Conservation (phyloP, 2,888 invertebrate species). For the Phytoseiulus persimilis region DNA sequence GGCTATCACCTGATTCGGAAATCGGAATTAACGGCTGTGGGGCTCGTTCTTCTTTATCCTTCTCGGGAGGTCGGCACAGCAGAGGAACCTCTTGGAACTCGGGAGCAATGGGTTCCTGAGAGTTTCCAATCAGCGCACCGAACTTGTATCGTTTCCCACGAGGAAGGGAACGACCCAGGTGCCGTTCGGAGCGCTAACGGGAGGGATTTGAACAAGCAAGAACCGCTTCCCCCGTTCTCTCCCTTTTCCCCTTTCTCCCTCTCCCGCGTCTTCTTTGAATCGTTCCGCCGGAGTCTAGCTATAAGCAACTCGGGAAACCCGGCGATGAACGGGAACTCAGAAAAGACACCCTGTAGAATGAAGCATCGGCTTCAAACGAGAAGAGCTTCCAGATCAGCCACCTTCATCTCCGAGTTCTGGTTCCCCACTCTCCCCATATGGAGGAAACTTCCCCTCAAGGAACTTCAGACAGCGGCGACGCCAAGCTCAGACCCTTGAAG, state of each 20-base stretch:
- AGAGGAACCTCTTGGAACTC: background rate
- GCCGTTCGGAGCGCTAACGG: background rate
- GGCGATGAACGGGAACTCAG: background rate
- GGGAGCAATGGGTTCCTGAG: background rate
- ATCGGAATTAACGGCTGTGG: no score
- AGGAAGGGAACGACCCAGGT: background rate
- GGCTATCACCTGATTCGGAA: no score
- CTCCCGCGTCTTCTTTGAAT: background rate
- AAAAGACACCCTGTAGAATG: background rate
- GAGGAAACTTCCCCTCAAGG: no score
- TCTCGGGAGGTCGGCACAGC: background rate
- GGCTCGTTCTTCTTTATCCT: no score
- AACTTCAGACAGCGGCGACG: no score
- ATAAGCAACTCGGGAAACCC: background rate
- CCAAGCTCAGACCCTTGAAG: no score
- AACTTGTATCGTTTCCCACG: background rate
- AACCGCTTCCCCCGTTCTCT: background rate
- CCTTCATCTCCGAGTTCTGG: no score
- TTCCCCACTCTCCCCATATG: no score
- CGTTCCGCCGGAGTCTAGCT: background rate
- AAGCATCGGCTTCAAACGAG: no score
- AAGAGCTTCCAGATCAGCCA: no score
- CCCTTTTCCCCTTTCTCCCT: background rate
- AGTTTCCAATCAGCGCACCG: background rate
- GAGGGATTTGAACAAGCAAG: background rate